phyloP scores from a whole-genome alignment of 2,113 vertebrate genomes.

The Amphiprion percula region DNA sequence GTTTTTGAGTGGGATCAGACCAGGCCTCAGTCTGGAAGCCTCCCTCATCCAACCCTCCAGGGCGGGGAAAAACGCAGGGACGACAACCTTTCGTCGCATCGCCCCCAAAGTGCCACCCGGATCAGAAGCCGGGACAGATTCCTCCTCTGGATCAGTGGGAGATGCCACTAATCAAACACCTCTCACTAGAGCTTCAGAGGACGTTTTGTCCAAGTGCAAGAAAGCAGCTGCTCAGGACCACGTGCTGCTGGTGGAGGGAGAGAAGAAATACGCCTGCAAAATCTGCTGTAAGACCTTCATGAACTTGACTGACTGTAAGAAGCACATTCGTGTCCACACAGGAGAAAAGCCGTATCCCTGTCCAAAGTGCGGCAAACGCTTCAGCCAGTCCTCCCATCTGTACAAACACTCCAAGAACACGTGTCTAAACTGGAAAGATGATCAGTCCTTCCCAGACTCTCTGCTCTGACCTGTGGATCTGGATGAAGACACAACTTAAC shows the following conservation, averaged over 20 bases:
- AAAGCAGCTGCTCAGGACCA: conserved; percentile 97
- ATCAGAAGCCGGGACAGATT: conserved; percentile 65
- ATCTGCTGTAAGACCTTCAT: conserved; percentile 98
- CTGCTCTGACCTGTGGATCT: conserved; percentile 79
- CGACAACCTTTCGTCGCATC: conserved; percentile 92
- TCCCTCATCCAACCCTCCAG: conserved; percentile 82
- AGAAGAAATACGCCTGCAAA: conserved; percentile 96
- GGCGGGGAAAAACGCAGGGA: conserved; percentile 42
- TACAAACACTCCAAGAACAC: conserved; percentile 98
- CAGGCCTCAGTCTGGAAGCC: conserved; percentile 86
- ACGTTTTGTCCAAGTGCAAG: conserved; percentile 96
- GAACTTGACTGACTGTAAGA: conserved; percentile 97
- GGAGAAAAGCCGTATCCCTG: conserved; percentile 96
- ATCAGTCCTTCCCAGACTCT: conserved; percentile 84
- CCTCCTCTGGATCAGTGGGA: conserved; percentile 67
- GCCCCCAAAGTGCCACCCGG: conserved; percentile 89
- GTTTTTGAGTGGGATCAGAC: conserved; percentile 76
- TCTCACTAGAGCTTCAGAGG: conserved; percentile 92
- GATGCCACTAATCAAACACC: conserved; percentile 76
- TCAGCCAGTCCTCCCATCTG: conserved; percentile 97
- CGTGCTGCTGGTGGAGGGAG: conserved; percentile 94
- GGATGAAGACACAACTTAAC: background rate
- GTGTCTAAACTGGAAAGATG: conserved; percentile 94
- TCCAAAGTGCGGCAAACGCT: conserved; percentile 95
- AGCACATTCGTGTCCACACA: conserved; percentile 96